Conservation (phyloP, 1,140 invertebrate genomes). For the Lepidurus apus region DNA sequence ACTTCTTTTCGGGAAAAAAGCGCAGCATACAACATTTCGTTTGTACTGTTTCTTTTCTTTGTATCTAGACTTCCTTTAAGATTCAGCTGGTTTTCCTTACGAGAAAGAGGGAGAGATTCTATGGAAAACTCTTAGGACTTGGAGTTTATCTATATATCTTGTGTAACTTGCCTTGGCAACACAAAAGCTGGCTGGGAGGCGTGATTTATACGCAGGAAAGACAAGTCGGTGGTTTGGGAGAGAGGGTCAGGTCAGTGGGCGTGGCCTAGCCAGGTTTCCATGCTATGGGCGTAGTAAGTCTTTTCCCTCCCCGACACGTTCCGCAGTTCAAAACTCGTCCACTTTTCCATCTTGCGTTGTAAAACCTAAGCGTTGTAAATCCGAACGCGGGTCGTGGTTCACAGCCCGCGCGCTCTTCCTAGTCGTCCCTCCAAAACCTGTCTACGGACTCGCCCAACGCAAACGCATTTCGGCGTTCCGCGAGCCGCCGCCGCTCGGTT, state of each 20-base stretch:
- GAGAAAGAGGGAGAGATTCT: no score
- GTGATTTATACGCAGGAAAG: slow-evolving; percentile 3
- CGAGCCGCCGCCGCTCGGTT: not conserved
- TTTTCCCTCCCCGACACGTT: not conserved
- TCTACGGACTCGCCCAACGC: not conserved
- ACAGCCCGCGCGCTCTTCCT: not conserved
- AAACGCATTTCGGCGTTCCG: not conserved
- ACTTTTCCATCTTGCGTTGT: not conserved
- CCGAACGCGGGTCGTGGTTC: not conserved
- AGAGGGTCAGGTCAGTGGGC: slow-evolving; percentile 4
- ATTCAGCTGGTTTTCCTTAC: no score
- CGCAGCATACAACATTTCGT: no score
- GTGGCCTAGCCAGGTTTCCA: not conserved
- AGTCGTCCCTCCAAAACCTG: not conserved
- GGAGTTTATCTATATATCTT: not conserved
- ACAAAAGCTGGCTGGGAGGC: not conserved
- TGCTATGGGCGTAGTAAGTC: not conserved
- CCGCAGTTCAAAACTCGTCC: not conserved
- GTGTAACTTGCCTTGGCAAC: not conserved
- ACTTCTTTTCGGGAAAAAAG: no score
- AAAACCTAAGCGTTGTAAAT: no score
- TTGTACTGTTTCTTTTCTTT: no score
- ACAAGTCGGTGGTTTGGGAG: not conserved
- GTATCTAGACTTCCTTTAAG: no score
- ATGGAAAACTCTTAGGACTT: not conserved